A percentile compares a stretch with the other conserved stretches of the same genome.
Conservation (phyloP, 2,113 vertebrate genomes). For the Paraplagusia blochii region DNA sequence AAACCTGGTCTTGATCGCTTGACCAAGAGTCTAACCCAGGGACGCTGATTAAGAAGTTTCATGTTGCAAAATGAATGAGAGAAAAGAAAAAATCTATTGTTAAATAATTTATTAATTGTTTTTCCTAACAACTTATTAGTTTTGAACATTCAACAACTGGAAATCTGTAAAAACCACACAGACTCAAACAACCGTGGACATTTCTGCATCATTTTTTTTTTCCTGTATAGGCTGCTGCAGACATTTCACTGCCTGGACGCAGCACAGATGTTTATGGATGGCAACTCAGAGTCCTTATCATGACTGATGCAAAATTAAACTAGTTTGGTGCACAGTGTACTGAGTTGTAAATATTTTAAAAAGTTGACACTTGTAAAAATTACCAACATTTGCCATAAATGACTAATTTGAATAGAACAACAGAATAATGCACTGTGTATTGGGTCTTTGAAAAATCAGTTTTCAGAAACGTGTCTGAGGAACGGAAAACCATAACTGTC, state of each 20-base stretch:
- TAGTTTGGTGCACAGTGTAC: no score
- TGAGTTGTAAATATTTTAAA: background rate
- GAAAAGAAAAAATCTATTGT: background rate
- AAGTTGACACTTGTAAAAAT: background rate
- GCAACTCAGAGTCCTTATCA: background rate
- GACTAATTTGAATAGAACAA: background rate
- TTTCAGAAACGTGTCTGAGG: background rate
- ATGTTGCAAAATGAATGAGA: background rate
- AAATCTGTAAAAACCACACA: background rate
- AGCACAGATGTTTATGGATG: background rate
- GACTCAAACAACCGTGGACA: background rate
- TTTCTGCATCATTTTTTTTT: background rate
- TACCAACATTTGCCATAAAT: background rate
- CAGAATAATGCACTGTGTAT: background rate
- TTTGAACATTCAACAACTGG: background rate
- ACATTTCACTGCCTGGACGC: background rate
- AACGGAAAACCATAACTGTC: background rate
- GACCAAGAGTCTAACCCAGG: background rate
- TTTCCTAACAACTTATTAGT: background rate
- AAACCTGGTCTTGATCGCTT: slow-evolving; percentile 88
- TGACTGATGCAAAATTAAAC: background rate
- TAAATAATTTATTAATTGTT: no score
- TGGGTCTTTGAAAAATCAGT: background rate
- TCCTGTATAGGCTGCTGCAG: background rate
- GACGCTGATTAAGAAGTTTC: background rate